Percentiles rank a stretch among this genome's conserved stretches.
These are phyloP conservation scores for Halcyon malimbica DNA, from an alignment of 2,113 vertebrate genomes.

Conservation along the genomic window DNA sequence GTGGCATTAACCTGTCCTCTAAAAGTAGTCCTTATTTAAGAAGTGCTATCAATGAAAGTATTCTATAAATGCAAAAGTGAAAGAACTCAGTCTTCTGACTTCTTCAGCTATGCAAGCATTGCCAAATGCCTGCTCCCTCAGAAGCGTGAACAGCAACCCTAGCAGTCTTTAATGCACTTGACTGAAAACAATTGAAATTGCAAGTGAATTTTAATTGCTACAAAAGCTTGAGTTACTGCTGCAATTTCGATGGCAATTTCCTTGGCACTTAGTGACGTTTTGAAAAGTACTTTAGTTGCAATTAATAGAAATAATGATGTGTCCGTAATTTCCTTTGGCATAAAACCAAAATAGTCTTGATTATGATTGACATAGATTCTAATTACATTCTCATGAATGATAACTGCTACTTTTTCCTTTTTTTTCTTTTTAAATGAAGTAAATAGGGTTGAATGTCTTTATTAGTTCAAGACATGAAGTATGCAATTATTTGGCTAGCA, in stretches of 20 bases:
- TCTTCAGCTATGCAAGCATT: background rate
- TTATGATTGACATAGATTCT: background rate
- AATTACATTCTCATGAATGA: background rate
- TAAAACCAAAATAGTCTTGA: background rate
- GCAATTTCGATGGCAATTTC: slow-evolving; percentile 3
- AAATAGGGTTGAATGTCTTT: background rate
- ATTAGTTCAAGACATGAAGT: slow-evolving; percentile 2
- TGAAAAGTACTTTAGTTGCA: background rate
- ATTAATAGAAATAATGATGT: slow-evolving; percentile 13
- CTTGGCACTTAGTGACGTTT: background rate
- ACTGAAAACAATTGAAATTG: slow-evolving; percentile 16
- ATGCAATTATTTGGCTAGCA: background rate
- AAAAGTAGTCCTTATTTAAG: background rate
- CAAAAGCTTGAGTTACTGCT: background rate
- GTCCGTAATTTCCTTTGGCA: background rate
- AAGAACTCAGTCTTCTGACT: background rate
- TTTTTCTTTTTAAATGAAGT: background rate
- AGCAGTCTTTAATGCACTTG: background rate
- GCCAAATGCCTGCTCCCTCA: background rate
- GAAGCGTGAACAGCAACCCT: background rate
- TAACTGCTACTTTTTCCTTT: background rate
- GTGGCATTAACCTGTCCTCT: background rate
- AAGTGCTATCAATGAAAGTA: background rate
- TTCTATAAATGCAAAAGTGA: background rate
- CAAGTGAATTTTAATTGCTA: background rate